These are phyloP conservation scores for Drosophila burlai DNA, from an alignment of 1,140 invertebrate genomes.

Conservation along the genomic window DNA sequence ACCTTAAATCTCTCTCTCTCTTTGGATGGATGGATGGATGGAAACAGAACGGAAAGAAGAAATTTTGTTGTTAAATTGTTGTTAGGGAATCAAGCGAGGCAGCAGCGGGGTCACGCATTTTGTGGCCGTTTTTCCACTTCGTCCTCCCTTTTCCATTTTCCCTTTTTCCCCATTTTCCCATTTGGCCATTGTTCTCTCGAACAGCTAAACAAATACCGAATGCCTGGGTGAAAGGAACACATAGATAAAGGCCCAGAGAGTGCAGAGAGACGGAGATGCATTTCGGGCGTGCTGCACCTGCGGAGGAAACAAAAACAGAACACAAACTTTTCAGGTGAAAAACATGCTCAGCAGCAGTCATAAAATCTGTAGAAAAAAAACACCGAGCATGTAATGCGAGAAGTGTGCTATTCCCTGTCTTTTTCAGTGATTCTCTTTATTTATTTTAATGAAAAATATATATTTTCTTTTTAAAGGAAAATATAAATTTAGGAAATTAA, in stretches of 20 bases:
- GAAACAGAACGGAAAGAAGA: constrained; percentile 68
- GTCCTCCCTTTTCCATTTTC: constrained; percentile 16
- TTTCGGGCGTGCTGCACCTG: constrained; percentile 68
- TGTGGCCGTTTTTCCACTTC: constrained; percentile 20
- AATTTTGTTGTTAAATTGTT: constrained; percentile 65
- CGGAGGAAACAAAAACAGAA: constrained; percentile 25
- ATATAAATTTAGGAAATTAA: neutral
- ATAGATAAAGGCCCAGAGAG: constrained; percentile 35
- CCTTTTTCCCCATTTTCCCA: neutral
- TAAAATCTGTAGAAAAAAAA: constrained; percentile 6
- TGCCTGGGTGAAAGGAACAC: constrained; percentile 46
- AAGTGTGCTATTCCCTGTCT: constrained; percentile 22
- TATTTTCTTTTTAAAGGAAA: neutral
- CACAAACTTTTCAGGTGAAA: constrained; percentile 32
- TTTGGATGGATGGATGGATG: constrained; percentile 53
- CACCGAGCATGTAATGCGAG: constrained; percentile 32
- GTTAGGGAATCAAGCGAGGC: constrained; percentile 21
- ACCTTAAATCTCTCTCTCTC: constrained; percentile 28
- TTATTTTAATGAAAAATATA: too few relatives aligned
- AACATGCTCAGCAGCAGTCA: constrained; percentile 8
- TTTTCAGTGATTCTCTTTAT: neutral
- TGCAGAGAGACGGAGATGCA: constrained; percentile 1
- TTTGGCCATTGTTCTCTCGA: constrained; percentile 37
- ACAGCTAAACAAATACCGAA: constrained; percentile 70
- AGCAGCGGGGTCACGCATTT: constrained; percentile 64